These are phyloP conservation scores for Toxotes chatareus DNA, from an alignment of 2,113 vertebrate genomes.

Conservation along the genomic window DNA sequence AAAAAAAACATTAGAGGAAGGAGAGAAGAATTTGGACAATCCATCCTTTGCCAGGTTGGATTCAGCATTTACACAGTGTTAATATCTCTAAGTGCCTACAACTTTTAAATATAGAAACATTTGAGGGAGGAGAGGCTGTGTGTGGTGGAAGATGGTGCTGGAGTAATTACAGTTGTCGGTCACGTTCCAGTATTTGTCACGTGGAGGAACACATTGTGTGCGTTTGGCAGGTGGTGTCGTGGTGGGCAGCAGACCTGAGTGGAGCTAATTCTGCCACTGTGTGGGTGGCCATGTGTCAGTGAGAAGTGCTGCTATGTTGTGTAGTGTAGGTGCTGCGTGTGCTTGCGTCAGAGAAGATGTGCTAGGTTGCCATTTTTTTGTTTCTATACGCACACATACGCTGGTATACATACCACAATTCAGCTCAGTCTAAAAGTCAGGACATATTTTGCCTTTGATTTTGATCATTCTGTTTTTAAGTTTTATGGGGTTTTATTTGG, in stretches of 20 bases:
- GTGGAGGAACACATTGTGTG: conserved; percentile 7
- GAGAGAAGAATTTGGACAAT: background rate
- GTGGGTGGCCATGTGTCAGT: conserved; percentile 72
- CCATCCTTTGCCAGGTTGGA: conserved; percentile 5
- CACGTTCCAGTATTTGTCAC: conserved; percentile 29
- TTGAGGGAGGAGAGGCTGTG: conserved; percentile 35
- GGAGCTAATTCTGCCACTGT: conserved; percentile 73
- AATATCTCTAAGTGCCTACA: conserved; percentile 54
- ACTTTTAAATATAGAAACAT: conserved; percentile 34
- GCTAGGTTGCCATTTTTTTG: conserved; percentile 4
- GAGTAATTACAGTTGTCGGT: conserved; percentile 63
- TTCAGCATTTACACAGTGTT: conserved; percentile 29
- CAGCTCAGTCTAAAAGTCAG: too few species aligned
- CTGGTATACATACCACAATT: too few species aligned
- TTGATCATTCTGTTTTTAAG: background rate
- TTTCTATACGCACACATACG: background rate
- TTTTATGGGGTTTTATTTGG: too few species aligned
- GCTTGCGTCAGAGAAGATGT: conserved; percentile 28
- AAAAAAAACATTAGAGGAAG: background rate
- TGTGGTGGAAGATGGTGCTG: conserved; percentile 7
- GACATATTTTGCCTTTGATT: background rate
- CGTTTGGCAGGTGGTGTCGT: conserved; percentile 48
- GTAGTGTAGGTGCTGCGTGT: conserved; percentile 35
- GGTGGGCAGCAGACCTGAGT: conserved; percentile 65
- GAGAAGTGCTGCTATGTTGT: conserved; percentile 51